Base-by-base conservation (phyloP, 2,888 invertebrate species). In the Rhamphomyia laevipes region DNA sequence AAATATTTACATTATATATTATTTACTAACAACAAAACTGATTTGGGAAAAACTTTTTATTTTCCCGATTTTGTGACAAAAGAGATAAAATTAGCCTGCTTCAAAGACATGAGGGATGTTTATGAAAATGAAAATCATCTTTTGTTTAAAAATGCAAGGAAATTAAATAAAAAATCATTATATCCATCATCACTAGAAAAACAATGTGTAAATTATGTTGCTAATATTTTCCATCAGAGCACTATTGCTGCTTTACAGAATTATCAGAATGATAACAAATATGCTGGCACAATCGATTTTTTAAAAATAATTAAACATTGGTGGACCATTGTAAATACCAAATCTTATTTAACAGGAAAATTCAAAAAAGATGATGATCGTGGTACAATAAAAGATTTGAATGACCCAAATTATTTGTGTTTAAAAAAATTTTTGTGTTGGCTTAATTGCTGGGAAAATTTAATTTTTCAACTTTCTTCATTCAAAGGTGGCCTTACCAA, bases 31-130 rank as follows among this genome's bases (percentile, higher is more conserved):
- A 45, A 38, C 21, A 37, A 37, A 37, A 35, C 15, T n/a, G 37
- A 45, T 37, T 7, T 4, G 4, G 23, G 21, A n/a, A 45, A 37
- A 37, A 23, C 37, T 12, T 45, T 45, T 23, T 45, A 45, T 16
- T 45, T 37, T 37, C 45, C 45, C 9, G 35, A 37, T 45, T 45
- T 45, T 38, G 45, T 35, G 9, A 21, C n/a, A 3, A 11, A 23
- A n/a, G 10, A 7, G 4, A 37, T 45, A 13, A 33, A 45, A 21
- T 15, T 37, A 15, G 45, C 21, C 15, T 21, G 45, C 23, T 45
- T 45, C 11, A 37, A 21, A 21, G 45, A 45, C 15, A n/a, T 45
- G 7, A 33, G 45, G 3, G 37, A 45, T 23, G 12, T 45, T 15
- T 45, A 45, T 45, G 11, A 37, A 23, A 45, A 10, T 18, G 45